These are phyloP conservation scores for Phrynocephalus guinanensis DNA, from an alignment of 2,797 vertebrate species.

Conservation along the genomic window DNA sequence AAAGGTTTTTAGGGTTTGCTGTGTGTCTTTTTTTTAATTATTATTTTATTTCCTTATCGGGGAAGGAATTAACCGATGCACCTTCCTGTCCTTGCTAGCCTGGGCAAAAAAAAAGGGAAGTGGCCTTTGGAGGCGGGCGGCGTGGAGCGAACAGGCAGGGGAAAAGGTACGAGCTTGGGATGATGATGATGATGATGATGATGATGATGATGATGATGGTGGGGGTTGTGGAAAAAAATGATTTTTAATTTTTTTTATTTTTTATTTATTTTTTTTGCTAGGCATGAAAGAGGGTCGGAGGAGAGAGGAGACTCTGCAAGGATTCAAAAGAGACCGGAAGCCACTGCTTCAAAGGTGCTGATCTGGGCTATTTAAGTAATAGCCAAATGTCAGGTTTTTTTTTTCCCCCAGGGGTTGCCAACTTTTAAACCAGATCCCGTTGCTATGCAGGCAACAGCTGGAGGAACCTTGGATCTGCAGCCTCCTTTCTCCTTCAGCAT, in stretches of 20 bases:
- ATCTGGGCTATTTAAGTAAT: no score
- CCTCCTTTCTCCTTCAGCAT: not conserved
- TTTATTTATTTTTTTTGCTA: no score
- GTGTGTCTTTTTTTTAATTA: no score
- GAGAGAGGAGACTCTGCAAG: not conserved
- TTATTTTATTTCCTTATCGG: not conserved
- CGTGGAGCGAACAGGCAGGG: not conserved
- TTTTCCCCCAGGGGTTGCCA: not conserved
- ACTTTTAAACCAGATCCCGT: not conserved
- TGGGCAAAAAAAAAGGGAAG: not conserved
- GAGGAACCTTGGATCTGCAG: not conserved
- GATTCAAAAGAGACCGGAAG: not conserved
- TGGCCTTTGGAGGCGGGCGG: not conserved
- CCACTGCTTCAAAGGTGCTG: not conserved
- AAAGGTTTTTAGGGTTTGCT: no score
- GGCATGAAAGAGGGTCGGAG: no score
- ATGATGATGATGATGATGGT: no score
- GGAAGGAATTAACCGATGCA: not conserved
- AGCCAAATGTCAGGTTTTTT: not conserved
- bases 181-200: no score
- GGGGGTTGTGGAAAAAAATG: no score
- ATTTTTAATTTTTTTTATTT: no score
- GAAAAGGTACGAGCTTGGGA: no score
- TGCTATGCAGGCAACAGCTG: not conserved
- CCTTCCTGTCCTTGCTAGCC: not conserved